Evolutionary conservation across 2,888 invertebrate species (phyloP).

Genomic region (Polymixis flavicincta): DNA sequence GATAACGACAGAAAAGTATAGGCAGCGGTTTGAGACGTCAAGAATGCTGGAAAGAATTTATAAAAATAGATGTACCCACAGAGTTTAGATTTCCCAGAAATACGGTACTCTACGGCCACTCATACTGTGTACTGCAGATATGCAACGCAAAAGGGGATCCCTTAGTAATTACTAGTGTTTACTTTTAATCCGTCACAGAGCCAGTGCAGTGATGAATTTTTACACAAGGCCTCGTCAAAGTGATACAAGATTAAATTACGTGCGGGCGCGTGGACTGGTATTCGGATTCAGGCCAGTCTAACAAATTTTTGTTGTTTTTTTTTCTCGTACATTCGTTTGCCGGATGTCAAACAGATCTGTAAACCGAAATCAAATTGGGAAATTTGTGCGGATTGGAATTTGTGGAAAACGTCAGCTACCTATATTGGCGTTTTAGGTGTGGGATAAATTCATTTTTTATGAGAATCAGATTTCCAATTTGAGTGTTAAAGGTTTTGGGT

Average conservation of each 20-base stretch:
- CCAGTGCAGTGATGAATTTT: slow-evolving; percentile 69
- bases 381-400: slow-evolving; percentile 78
- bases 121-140: slow-evolving; percentile 4
- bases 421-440: slow-evolving; percentile 57
- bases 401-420: slow-evolving; percentile 68
- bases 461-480: slow-evolving; percentile 55
- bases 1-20: no score
- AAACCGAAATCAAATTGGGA: slow-evolving; percentile 83
- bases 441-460: slow-evolving; percentile 50
- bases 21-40: background rate
- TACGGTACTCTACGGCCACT: background rate
- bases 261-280: slow-evolving; percentile 74
- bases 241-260: slow-evolving; percentile 86
- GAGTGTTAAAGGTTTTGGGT: background rate
- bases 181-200: slow-evolving; percentile 67
- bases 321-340: slow-evolving; percentile 81
- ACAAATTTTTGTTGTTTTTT: slow-evolving; percentile 73
- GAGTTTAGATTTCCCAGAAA: slow-evolving; percentile 18
- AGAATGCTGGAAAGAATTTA: background rate
- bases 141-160: slow-evolving; percentile 28
- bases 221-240: slow-evolving; percentile 82
- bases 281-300: slow-evolving; percentile 69
- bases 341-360: slow-evolving; percentile 85
- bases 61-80: background rate
- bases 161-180: slow-evolving; percentile 61